Evolutionary conservation across 2,888 invertebrate genomes (phyloP).

Genomic region (Acanthosepion pharaonis): DNA sequence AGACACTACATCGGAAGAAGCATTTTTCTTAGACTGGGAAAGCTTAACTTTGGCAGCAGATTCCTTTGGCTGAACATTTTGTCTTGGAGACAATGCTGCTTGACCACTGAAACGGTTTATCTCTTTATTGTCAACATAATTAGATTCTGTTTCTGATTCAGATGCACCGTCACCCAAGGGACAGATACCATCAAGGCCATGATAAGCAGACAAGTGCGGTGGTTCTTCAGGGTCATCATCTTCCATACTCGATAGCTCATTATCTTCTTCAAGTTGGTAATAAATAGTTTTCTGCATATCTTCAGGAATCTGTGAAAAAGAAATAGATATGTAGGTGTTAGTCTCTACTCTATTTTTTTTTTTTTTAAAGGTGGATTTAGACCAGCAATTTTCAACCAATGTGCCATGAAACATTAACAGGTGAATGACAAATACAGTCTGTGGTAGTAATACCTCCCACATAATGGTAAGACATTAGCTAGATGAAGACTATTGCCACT

Average conservation of each 20-base stretch:
- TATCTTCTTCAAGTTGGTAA: constrained; percentile 33
- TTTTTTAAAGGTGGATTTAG: neutral
- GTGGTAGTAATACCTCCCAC: no score
- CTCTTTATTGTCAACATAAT: constrained; percentile 14
- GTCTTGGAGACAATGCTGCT: neutral
- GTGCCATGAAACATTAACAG: no score
- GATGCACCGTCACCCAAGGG: neutral
- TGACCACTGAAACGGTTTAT: neutral
- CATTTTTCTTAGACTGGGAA: neutral
- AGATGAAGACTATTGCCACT: neutral
- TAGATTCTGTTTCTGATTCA: neutral
- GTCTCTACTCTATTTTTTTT: neutral
- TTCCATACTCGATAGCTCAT: neutral
- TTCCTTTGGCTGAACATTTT: neutral
- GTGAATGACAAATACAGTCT: no score
- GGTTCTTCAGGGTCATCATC: neutral
- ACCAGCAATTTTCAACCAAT: no score
- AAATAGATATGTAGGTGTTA: neutral
- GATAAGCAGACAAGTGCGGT: neutral
- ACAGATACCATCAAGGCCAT: neutral
- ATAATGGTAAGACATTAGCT: neutral
- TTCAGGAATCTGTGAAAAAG: neutral
- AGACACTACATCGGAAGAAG: neutral
- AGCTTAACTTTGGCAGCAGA: neutral
- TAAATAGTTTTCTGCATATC: neutral